Base-by-base conservation (phyloP, 1,140 invertebrate species). In the Dreissena rostriformis region DNA sequence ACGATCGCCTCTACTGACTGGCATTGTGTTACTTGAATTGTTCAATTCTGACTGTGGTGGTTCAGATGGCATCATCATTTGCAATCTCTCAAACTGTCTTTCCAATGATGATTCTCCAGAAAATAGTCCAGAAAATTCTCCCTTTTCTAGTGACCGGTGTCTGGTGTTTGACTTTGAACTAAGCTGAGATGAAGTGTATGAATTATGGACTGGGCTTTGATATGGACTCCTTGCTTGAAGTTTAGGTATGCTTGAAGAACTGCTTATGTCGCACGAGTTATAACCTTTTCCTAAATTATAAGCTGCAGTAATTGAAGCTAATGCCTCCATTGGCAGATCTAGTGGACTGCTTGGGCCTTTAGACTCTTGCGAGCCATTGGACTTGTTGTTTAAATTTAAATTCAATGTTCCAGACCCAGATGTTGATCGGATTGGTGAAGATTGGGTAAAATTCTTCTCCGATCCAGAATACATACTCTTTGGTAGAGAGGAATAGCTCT, bases 61-160 rank as follows among this genome's bases (percentile, higher is more conserved):
- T 29, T 79, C 72, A 52, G 67, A 19, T 49, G 68, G 86, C 73
- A 71, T 22, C 68, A 85, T 78, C 70, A 87, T 73, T 61, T 90
- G 90, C 61, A 91, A 86, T 83, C 89, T 87, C 49, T 90, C 89
- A 85, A 91, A 86, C 29, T 91, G 88, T 77, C 90, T 84, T 55
- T 92, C 90, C 65, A 92, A 78, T 28, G 90, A 90, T 15, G 88
- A 72, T 14, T 92, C 91, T 78, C 87, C 86, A 70, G 88, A 85
- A 15, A 90, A 87, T 10, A 85, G 67, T 52, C 86, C 74, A 26
- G 88, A 88, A 66, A 81, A 80, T 61, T 91, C 90, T 55, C 90
- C 53, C 75, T 89, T 86, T 74, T 91, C 90, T 39, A 88, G 55
- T 39, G 90, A 91, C 67, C 89, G 26, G 51, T 90, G 88, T 24